Percentiles rank a stretch among this genome's conserved stretches.
Evolutionary conservation across 2,113 vertebrate species (phyloP).

Genomic region (Coturnix japonica): DNA sequence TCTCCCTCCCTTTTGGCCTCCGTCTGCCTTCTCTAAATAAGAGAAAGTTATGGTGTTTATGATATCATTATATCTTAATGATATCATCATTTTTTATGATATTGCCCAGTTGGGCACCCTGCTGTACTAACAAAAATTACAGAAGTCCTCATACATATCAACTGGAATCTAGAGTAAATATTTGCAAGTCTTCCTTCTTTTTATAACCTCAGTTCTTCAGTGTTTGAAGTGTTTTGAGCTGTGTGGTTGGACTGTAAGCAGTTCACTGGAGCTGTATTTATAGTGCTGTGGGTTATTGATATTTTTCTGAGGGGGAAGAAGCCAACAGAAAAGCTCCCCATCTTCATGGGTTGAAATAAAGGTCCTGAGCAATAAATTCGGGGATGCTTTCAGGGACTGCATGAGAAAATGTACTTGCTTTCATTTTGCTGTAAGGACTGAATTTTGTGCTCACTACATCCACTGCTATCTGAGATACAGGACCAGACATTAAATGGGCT

Average conservation of each 20-base stretch:
- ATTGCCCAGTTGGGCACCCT: rapidly evolving
- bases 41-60: not conserved
- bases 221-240: not conserved
- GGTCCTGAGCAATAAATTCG: not conserved
- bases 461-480: not conserved
- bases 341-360: not conserved
- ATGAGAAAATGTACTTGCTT: not conserved
- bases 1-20: not conserved
- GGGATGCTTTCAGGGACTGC: not conserved
- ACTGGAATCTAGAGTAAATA: not conserved
- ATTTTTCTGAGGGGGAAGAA: not conserved
- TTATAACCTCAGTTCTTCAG: not conserved
- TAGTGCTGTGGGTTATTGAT: conserved; percentile 4
- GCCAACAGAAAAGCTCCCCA: not conserved
- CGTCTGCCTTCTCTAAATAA: not conserved
- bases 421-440: not conserved
- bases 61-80: not conserved
- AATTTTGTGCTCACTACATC: not conserved
- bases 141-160: not conserved
- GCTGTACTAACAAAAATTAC: not conserved
- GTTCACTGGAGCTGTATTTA: not conserved
- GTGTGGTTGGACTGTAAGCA: not conserved
- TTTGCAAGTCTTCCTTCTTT: not conserved
- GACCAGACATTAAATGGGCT: not conserved
- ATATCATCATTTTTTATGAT: not conserved